These are phyloP conservation scores for Lagocephalus sceleratus DNA, from an alignment of 2,797 vertebrate genomes.

Conservation along the genomic window DNA sequence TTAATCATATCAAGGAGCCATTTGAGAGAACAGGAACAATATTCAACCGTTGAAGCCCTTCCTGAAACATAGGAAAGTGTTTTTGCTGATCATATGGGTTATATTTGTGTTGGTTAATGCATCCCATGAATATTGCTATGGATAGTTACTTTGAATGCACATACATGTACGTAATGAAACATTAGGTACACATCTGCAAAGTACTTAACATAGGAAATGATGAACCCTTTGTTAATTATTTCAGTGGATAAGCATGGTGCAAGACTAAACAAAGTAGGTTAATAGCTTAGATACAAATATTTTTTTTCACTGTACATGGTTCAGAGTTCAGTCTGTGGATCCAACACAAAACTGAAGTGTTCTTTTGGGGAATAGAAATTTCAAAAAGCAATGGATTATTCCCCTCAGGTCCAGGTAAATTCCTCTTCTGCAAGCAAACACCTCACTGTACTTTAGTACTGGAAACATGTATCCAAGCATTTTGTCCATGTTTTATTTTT, in stretches of 20 bases:
- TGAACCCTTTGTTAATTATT: conserved; percentile 65
- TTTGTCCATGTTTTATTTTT: conserved; percentile 29
- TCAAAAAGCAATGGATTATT: conserved; percentile 71
- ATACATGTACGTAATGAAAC: conserved; percentile 80
- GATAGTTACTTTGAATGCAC: conserved; percentile 68
- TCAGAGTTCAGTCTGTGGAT: conserved; percentile 69
- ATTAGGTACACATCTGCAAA: conserved; percentile 81
- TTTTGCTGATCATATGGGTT: conserved; percentile 57
- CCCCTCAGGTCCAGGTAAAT: conserved; percentile 40
- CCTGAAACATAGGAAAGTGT: conserved; percentile 62
- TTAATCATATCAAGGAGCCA: conserved; percentile 62
- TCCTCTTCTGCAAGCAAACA: conserved; percentile 41
- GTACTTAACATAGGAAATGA: conserved; percentile 66
- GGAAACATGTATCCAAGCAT: conserved; percentile 43
- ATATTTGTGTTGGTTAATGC: conserved; percentile 71
- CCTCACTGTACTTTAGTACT: conserved; percentile 33
- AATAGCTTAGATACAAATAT: conserved; percentile 83
- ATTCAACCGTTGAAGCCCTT: conserved; percentile 68
- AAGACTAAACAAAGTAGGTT: conserved; percentile 82
- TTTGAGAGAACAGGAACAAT: conserved; percentile 63
- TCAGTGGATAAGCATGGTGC: conserved; percentile 77
- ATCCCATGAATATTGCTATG: conserved; percentile 80
- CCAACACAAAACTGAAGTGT: conserved; percentile 62
- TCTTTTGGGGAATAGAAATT: conserved; percentile 73
- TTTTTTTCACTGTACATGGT: conserved; percentile 77